Base-by-base conservation (phyloP, 2,797 vertebrate species). In the Vultur gryphus region DNA sequence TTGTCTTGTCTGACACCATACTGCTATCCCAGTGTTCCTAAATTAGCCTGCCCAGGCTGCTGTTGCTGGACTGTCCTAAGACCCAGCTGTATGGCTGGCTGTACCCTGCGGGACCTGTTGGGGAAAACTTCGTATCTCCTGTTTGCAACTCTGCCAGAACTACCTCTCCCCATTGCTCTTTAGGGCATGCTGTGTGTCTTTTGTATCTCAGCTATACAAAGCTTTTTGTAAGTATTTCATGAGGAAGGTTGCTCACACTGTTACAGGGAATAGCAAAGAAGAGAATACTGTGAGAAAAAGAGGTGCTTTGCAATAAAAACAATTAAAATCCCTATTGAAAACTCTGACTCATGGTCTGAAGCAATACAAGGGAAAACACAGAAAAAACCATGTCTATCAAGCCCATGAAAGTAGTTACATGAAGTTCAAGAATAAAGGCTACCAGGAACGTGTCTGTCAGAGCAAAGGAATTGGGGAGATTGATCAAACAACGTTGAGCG, bases 271-370 rank as follows among this genome's bases (percentile, higher is more conserved):
- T 9, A 61, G 20, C 61, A 62, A 93, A 81, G 11, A 70, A 77
- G 20, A 90, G 89, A 77, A 18, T 64, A 64, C 43, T 31, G 46
- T 76, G 77, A 73, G 61, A 71, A 89, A 58, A 90, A 84, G 33
- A 64, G 49, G 24, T 59, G n/a, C 18, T 69, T 75, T 43, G 19
- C n/a, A 66, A 52, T 83, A 78, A 87, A 83, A 84, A 17, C 19
- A 83, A 66, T 84, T 54, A 25, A 87, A 79, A 72, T 64, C 54
- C 49, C 49, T 69, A 5, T 33, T 66, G 66, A 92, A 95, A 83
- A 54, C 41, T 46, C 59, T 84, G 52, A 87, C n/a, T 90, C 77
- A 54, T 35, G 12, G 35, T 72, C 48, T 91, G 64, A 84, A 86
- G 57, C 46, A 86, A 65, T 29, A 69, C 46, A 70, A 57, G 51